Percentiles rank a stretch among this genome's conserved stretches.
These are phyloP conservation scores for Lepidocolaptes lacrymiger DNA, from an alignment of 2,797 vertebrate genomes.

Conservation along the genomic window DNA sequence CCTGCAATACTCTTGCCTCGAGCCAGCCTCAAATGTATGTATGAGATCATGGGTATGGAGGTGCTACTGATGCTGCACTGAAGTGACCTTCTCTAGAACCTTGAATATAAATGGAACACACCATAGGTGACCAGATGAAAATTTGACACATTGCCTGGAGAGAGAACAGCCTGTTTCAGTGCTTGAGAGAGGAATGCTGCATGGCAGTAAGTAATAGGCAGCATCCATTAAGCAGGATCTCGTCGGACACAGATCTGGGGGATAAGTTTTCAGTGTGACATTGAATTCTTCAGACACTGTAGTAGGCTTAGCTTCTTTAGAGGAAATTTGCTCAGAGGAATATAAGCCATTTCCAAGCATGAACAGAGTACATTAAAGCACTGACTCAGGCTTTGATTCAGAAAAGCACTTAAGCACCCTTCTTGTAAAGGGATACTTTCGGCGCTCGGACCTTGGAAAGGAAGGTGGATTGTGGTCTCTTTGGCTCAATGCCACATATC, in stretches of 20 bases:
- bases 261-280: conserved; percentile 65
- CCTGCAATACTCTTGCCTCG: neutral
- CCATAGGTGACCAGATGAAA: conserved; percentile 12
- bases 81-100: conserved; percentile 50
- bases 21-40: neutral
- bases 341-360: conserved; percentile 63
- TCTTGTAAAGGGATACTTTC: conserved; percentile 62
- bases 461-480: conserved; percentile 54
- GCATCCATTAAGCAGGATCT: conserved; percentile 66
- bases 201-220: conserved; percentile 51
- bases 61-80: conserved; percentile 22
- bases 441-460: neutral
- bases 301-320: conserved; percentile 49
- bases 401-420: conserved; percentile 69
- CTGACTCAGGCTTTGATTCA: conserved; percentile 71
- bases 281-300: conserved; percentile 66
- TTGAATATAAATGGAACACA: conserved; percentile 54
- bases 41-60: neutral
- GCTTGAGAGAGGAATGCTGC: conserved; percentile 7
- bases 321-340: conserved; percentile 58
- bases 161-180: conserved; percentile 50
- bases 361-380: conserved; percentile 54
- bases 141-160: conserved; percentile 20
- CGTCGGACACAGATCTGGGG: conserved; percentile 50
- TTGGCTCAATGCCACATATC: neutral